phyloP scores from a whole-genome alignment of 2,888 invertebrate genomes.

The Tachina grossa region DNA sequence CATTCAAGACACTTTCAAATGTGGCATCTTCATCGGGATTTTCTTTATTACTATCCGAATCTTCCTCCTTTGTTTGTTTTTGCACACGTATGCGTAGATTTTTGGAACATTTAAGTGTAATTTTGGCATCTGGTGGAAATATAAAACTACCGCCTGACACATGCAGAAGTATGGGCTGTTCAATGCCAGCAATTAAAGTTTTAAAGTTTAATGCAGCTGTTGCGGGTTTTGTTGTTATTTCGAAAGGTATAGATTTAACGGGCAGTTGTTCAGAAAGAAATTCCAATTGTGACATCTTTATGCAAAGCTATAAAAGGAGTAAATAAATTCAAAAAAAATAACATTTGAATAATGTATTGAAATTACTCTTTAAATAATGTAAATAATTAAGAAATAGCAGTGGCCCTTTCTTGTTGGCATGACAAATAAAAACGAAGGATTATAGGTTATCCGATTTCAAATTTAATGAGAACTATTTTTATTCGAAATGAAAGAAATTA shows the following conservation, averaged over 20 bases:
- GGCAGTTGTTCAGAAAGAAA: conserved; percentile 87
- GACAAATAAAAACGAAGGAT: too few species aligned
- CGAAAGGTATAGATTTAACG: conserved; percentile 81
- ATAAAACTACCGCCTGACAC: conserved; percentile 91
- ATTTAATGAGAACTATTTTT: too few species aligned
- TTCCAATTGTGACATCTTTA: conserved; percentile 86
- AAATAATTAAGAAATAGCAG: background rate
- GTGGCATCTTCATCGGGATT: conserved; percentile 73
- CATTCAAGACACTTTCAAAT: conserved; percentile 82
- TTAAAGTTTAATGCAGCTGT: conserved; percentile 85
- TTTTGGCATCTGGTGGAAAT: conserved; percentile 86
- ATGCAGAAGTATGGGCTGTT: conserved; percentile 89
- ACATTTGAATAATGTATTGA: background rate
- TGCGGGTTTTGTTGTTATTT: conserved; percentile 83
- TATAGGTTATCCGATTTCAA: too few species aligned
- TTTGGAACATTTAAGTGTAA: conserved; percentile 81
- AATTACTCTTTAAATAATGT: background rate
- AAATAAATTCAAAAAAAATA: background rate
- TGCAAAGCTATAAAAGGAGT: conserved; percentile 74
- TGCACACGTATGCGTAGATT: conserved; percentile 81
- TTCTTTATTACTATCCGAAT: conserved; percentile 57
- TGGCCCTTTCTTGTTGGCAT: too few species aligned
- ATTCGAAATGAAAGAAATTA: too few species aligned
- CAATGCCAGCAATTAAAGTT: conserved; percentile 91
- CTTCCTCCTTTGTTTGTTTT: conserved; percentile 56